These are phyloP conservation scores for Drosophila robusta DNA, from an alignment of 2,888 invertebrate genomes.

Conservation along the genomic window DNA sequence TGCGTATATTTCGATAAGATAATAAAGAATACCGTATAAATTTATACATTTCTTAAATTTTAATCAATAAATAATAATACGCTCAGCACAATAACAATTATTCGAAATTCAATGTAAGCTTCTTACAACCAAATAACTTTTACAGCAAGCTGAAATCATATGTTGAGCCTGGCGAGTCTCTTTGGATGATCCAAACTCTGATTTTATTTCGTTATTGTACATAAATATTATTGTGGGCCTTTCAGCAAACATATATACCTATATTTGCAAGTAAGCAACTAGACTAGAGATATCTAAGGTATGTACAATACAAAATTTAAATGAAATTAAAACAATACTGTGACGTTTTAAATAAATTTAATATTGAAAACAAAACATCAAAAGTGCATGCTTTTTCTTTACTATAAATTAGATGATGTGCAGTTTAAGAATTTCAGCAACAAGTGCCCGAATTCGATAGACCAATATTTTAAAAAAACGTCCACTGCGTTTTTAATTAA, in stretches of 20 bases:
- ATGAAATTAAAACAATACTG: not conserved
- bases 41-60: constrained; percentile 43
- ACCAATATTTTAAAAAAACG: not conserved
- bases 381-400: not conserved
- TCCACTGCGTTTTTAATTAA: no score
- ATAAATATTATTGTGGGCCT: not conserved
- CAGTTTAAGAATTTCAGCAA: no score
- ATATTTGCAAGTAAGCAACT: not conserved
- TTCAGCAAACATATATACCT: not conserved
- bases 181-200: not conserved
- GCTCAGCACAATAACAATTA: constrained; percentile 38
- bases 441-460: no score
- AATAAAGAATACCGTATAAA: constrained; percentile 33
- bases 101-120: constrained; percentile 22
- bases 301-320: constrained; percentile 2
- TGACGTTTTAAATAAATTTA: constrained; percentile 14
- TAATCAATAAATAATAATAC: constrained; percentile 50
- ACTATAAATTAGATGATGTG: not conserved
- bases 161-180: not conserved
- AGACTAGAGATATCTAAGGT: not conserved
- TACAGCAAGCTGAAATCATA: constrained; percentile 31
- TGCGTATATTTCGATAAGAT: constrained; percentile 56
- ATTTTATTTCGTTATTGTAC: not conserved
- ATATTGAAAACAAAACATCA: not conserved
- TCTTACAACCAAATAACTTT: constrained; percentile 26